These are phyloP conservation scores for Stenopsyche tienmushanensis DNA, from an alignment of 1,140 invertebrate species.

Conservation along the genomic window DNA sequence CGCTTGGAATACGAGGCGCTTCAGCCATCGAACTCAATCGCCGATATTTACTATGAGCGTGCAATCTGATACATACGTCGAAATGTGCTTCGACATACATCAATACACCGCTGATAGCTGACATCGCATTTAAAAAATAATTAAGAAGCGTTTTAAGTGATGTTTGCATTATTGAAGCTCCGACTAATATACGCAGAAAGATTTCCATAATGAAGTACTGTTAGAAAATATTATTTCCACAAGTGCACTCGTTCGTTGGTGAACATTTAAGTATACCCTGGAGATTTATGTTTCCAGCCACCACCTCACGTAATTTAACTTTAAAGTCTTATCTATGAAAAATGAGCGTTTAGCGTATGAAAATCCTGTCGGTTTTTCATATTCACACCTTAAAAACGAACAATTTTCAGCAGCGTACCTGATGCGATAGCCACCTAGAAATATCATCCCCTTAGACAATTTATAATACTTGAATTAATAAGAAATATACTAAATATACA, in stretches of 20 bases:
- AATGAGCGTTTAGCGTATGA: conserved; percentile 39
- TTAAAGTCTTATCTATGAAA: conserved; percentile 39
- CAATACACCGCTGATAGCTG: no score
- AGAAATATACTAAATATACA: no score
- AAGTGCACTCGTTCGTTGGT: conserved; percentile 1
- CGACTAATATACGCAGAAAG: no score
- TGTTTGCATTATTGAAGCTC: no score
- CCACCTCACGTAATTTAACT: conserved; percentile 37
- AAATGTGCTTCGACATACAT: no score
- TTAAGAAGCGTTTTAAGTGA: no score
- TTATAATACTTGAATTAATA: no score
- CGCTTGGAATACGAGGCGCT: background rate
- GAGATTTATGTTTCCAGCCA: conserved; percentile 34
- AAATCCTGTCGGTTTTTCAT: conserved; percentile 19
- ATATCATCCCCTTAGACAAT: no score
- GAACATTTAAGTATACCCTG: conserved; percentile 18
- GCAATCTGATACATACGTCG: no score
- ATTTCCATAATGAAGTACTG: conserved; percentile 1
- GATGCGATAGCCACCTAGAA: conserved; percentile 13
- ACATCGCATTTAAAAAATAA: no score
- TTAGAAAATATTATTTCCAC: conserved; percentile 4
- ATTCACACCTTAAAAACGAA: conserved; percentile 24
- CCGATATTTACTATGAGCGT: background rate
- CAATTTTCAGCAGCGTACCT: background rate
- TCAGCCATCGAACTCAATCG: background rate